Conservation (phyloP, 2,888 invertebrate genomes). For the Drosophila meridionalis region DNA sequence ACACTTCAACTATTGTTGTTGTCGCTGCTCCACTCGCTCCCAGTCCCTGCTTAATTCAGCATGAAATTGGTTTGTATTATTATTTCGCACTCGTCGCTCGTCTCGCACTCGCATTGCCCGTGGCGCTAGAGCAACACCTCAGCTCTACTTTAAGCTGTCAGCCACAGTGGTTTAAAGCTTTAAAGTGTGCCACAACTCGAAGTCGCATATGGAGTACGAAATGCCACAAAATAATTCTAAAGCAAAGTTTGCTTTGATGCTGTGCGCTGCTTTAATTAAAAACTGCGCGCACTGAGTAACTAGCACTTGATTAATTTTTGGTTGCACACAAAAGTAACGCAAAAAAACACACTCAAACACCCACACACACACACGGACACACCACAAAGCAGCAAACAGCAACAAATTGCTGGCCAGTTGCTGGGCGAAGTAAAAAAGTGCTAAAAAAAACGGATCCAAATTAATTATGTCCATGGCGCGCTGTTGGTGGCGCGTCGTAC, state of each 20-base stretch:
- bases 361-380: conserved; percentile 27
- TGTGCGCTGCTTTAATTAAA: conserved; percentile 72
- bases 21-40: conserved; percentile 23
- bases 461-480: conserved; percentile 80
- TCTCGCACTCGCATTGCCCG: conserved; percentile 44
- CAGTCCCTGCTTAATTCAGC: conserved; percentile 81
- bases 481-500: conserved; percentile 61
- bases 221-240: conserved; percentile 11
- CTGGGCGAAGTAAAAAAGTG: conserved; percentile 41
- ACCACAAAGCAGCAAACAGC: conserved; percentile 42
- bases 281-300: conserved; percentile 73
- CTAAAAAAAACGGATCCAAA: conserved; percentile 66
- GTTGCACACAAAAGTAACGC: conserved; percentile 79
- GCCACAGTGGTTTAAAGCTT: conserved; percentile 50
- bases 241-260: conserved; percentile 73
- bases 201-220: background rate
- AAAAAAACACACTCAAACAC: conserved; percentile 34
- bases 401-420: conserved; percentile 63
- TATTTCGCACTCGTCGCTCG: conserved; percentile 68
- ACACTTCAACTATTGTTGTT: conserved; percentile 84
- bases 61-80: conserved; percentile 83
- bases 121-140: conserved; percentile 68
- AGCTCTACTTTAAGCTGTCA: conserved; percentile 35
- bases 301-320: conserved; percentile 81
- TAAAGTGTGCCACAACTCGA: conserved; percentile 18